Evolutionary conservation across 2,113 vertebrate genomes (phyloP).

Genomic region (Origma solitaria): DNA sequence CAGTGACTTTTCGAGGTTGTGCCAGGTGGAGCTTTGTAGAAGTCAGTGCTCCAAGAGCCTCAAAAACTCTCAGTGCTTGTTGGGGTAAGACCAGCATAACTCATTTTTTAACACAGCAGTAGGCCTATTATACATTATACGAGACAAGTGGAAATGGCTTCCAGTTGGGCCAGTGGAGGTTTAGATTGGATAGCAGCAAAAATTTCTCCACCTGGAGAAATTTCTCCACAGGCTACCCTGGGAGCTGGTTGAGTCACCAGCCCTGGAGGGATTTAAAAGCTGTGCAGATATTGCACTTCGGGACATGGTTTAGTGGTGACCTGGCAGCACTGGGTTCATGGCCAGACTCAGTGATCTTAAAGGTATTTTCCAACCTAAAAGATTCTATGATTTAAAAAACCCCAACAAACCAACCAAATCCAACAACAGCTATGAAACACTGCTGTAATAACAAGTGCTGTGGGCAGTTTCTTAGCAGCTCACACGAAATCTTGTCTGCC

Average conservation of each 20-base stretch:
- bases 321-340: not conserved
- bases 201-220: not conserved
- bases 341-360: not conserved
- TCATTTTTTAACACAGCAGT: not conserved
- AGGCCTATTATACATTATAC: not conserved
- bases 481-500: not conserved
- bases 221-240: not conserved
- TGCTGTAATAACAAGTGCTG: not conserved
- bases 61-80: not conserved
- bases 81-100: not conserved
- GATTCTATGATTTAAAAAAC: not conserved
- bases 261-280: not conserved
- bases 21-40: not conserved
- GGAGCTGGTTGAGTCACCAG: not conserved
- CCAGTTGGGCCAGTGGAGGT: not conserved
- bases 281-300: not conserved
- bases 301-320: not conserved
- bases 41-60: not conserved
- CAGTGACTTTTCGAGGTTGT: fast-evolving
- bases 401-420: not conserved
- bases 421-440: not conserved
- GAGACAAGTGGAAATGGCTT: not conserved
- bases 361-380: not conserved
- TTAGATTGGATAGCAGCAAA: not conserved
- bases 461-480: not conserved